Evolutionary conservation across 2,888 invertebrate species (phyloP).

Genomic region (Liodrosophila aerea): DNA sequence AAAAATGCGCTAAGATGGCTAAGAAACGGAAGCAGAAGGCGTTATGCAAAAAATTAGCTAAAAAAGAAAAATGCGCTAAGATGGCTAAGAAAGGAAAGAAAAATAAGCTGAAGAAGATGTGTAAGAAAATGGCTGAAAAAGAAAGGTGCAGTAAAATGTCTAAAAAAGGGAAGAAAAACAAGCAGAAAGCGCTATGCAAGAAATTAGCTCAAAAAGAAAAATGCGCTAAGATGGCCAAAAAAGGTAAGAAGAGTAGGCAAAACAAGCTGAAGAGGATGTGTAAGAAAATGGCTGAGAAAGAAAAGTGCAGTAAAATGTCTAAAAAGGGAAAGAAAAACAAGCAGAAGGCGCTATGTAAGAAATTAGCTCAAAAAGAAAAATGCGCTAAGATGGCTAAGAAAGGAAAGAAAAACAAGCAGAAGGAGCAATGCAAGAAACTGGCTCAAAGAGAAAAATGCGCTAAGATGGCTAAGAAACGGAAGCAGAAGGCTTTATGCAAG

Average conservation of each 20-base stretch:
- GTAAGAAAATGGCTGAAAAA: background rate
- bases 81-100: no score
- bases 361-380: constrained; percentile 16
- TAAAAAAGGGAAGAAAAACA: background rate
- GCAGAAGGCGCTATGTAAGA: background rate
- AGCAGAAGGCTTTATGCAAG: no score
- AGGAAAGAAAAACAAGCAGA: background rate
- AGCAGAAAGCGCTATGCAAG: background rate
- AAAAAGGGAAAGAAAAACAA: background rate
- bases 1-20: no score
- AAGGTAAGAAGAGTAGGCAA: background rate
- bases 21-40: no score
- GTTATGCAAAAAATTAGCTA: no score
- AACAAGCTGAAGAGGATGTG: constrained; percentile 4
- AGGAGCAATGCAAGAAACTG: background rate
- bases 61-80: no score
- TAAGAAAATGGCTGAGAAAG: background rate
- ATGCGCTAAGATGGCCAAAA: constrained; percentile 3
- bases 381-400: background rate
- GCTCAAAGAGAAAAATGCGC: no score
- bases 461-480: no score
- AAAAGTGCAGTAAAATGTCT: constrained; percentile 6
- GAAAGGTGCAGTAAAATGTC: background rate
- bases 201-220: background rate
- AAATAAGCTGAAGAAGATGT: background rate